Evolutionary conservation across 2,888 invertebrate genomes (phyloP).

Genomic region (Onthophagus sagittarius): DNA sequence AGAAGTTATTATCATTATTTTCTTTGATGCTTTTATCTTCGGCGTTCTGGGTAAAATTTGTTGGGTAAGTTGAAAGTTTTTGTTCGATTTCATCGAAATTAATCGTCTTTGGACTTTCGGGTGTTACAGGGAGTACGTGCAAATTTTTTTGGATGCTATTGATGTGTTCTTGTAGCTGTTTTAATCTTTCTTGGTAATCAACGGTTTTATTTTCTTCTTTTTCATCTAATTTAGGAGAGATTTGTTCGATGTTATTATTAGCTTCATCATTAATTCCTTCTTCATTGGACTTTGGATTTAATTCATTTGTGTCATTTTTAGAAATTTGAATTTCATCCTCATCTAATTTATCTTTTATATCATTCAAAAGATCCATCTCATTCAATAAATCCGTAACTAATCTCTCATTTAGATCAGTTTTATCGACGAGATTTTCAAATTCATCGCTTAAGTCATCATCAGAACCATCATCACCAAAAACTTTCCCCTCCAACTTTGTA

Average conservation of each 20-base stretch:
- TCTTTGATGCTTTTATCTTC: constrained; percentile 19
- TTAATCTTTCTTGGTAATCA: constrained; percentile 5
- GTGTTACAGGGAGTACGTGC: background rate
- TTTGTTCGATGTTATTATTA: background rate
- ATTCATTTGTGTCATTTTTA: constrained; percentile 3
- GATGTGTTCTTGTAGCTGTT: constrained; percentile 8
- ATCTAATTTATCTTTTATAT: background rate
- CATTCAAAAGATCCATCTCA: constrained; percentile 4
- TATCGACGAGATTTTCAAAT: background rate
- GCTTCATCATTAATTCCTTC: constrained; percentile 8
- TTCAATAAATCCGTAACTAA: background rate
- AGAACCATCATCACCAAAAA: background rate
- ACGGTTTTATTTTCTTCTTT: constrained; percentile 6
- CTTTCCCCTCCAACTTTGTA: background rate
- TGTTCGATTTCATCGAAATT: constrained; percentile 5
- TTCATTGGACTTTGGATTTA: background rate
- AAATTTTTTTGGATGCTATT: constrained; percentile 5
- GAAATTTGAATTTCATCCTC: constrained; percentile 7
- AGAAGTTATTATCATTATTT: constrained; percentile 13
- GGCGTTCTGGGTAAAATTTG: constrained; percentile 15
- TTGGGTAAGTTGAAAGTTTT: background rate
- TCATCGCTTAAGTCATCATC: constrained; percentile 8
- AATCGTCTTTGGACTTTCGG: background rate
- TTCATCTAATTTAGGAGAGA: background rate
- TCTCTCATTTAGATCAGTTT: background rate